Evolutionary conservation across 1,140 invertebrate species (phyloP).

Genomic region (Diprion similis): DNA sequence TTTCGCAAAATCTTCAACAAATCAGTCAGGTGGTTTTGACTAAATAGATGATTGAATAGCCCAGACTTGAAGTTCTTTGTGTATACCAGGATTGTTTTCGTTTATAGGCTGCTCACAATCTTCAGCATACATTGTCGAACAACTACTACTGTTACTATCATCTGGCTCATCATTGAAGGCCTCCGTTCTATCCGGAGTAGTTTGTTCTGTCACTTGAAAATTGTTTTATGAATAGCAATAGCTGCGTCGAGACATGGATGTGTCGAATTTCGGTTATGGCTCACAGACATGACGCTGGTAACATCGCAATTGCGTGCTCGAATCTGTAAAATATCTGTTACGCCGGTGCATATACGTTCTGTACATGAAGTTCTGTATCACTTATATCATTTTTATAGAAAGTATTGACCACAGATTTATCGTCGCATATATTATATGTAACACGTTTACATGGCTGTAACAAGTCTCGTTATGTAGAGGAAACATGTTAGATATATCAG

Average conservation of each 20-base stretch:
- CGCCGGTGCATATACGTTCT: background rate
- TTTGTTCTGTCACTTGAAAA: background rate
- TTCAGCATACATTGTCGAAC: background rate
- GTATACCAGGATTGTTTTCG: background rate
- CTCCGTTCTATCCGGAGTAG: background rate
- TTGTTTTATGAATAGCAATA: background rate
- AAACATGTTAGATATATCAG: background rate
- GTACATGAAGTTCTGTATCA: no score
- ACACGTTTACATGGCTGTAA: background rate
- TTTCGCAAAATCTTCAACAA: constrained; percentile 24
- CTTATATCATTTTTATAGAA: no score
- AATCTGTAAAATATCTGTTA: background rate
- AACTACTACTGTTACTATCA: background rate
- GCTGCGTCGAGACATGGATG: no score
- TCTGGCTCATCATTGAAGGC: background rate
- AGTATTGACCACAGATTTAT: no score
- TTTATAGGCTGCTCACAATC: background rate
- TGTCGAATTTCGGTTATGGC: background rate
- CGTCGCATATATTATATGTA: background rate
- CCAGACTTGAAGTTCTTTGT: constrained; percentile 9
- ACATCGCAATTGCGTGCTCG: background rate
- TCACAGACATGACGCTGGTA: background rate
- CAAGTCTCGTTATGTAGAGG: background rate
- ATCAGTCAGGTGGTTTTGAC: constrained; percentile 15
- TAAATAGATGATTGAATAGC: constrained; percentile 10